Base-by-base conservation (phyloP, 2,797 vertebrate genomes). In the Neopelma chrysocephalum region DNA sequence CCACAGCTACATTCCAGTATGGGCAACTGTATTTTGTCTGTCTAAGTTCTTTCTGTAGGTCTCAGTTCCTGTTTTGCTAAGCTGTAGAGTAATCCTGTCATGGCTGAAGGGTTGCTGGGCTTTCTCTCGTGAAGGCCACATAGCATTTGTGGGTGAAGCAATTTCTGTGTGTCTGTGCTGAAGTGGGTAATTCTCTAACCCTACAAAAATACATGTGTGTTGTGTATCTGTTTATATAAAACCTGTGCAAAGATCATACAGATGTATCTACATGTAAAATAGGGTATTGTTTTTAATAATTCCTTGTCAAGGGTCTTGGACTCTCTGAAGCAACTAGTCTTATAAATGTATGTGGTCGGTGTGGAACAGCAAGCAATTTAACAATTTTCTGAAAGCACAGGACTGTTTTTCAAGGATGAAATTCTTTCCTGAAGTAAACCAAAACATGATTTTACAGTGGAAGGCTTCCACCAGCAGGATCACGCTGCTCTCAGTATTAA, bases 341-440 rank as follows among this genome's bases (percentile, higher is more conserved):
- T 86, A 4, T 81, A 73, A 78, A 87, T 80, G 31, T 17, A 34
- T 32, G 25, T 53, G 77, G 57, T 76, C 10, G 5, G 65, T 97
- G 50, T 96, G 94, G 89, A 96, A 91, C 58, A 94, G 56, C 69
- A 85, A 89, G 89, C 90, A 95, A 94, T 93, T 93, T 73, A 75
- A 53, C 94, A 87, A 82, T 95, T 91, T 90, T 75, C 58, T 85
- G 27, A 25, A 73, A 77, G 64, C 66, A 79, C 10, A 64, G 34
- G 31, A 36, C 77, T 89, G 60, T 50, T 60, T 94, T 64, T 96
- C 88, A 93, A 48, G 86, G 88, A 23, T 87, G 68, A 95, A 94
- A 85, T 93, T 80, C 45, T 95, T 87, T 64, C 64, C 65, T 70
- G 80, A 80, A 91, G 64, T 88, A 73, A 80, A 77, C 22, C 25